A percentile compares a stretch with the other conserved stretches of the same genome.
These are phyloP conservation scores for Liposcelis brunnea DNA, from an alignment of 2,888 invertebrate genomes.

Conservation along the genomic window DNA sequence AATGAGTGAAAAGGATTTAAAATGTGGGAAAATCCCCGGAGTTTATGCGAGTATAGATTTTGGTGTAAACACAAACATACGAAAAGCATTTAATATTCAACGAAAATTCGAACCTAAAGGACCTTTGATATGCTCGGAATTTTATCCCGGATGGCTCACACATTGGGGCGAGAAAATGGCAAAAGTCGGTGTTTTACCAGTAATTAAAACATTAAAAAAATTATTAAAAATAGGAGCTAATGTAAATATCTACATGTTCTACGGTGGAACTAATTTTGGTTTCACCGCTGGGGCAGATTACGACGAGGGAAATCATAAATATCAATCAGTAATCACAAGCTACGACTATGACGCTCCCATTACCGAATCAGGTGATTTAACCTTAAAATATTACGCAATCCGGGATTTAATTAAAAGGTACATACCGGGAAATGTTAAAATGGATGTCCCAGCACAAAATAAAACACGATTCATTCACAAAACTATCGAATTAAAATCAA, in stretches of 20 bases:
- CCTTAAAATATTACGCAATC: conserved; percentile 58
- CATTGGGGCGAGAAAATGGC: conserved; percentile 63
- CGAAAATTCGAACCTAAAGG: conserved; percentile 33
- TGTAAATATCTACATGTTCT: conserved; percentile 83
- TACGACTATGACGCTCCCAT: conserved; percentile 89
- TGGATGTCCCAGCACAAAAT: too few species aligned
- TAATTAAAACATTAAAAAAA: conserved; percentile 35
- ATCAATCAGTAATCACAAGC: conserved; percentile 55
- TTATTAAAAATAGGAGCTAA: conserved; percentile 39
- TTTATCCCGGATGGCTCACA: conserved; percentile 83
- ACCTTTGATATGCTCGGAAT: conserved; percentile 80
- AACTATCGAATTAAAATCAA: too few species aligned
- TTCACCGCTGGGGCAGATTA: conserved; percentile 31
- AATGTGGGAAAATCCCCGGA: conserved; percentile 44
- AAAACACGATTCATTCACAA: too few species aligned
- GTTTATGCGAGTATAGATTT: conserved; percentile 66
- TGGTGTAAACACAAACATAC: conserved; percentile 29
- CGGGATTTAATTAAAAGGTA: conserved; percentile 33
- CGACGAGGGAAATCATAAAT: conserved; percentile 23
- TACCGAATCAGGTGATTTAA: conserved; percentile 79
- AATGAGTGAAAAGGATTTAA: conserved; percentile 27
- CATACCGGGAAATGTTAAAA: too few species aligned
- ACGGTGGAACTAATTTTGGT: conserved; percentile 75
- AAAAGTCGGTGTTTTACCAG: conserved; percentile 29
- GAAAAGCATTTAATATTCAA: not conserved